These are phyloP conservation scores for Hafferia zeledoni DNA, from an alignment of 2,797 vertebrate species.

Conservation along the genomic window DNA sequence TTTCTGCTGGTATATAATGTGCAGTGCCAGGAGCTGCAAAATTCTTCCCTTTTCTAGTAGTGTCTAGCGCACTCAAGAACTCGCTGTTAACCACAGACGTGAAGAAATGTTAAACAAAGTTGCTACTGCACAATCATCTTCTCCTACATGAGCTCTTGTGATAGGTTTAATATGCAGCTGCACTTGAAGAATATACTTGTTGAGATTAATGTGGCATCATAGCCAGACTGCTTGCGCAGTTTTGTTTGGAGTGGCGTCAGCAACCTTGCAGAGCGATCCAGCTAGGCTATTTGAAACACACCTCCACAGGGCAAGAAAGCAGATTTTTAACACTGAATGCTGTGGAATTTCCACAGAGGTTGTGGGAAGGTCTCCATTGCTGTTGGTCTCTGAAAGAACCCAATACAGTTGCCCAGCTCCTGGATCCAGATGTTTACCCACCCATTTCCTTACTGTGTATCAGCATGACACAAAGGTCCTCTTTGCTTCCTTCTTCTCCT, in stretches of 20 bases:
- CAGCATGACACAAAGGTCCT: not conserved
- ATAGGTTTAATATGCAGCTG: conserved; percentile 16
- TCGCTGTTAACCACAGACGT: not conserved
- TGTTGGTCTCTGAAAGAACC: not conserved
- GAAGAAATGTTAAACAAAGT: conserved; percentile 60
- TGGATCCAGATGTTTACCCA: not conserved
- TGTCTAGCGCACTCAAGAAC: conserved; percentile 45
- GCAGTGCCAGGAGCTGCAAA: conserved; percentile 70
- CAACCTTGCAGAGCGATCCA: not conserved
- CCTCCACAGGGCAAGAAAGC: not conserved
- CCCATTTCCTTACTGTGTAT: not conserved
- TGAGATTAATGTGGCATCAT: conserved; percentile 3
- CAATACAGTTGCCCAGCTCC: not conserved
- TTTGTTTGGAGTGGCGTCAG: not conserved
- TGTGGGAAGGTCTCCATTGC: fast-evolving
- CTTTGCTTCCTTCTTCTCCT: not conserved
- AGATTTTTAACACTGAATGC: not conserved
- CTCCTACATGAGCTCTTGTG: not conserved
- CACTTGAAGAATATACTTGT: conserved; percentile 23
- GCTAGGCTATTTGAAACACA: not conserved
- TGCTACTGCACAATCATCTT: conserved; percentile 45
- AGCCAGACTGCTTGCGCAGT: not conserved
- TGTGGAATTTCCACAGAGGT: not conserved
- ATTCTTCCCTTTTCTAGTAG: conserved; percentile 82
- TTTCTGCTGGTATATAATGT: conserved; percentile 44